These are phyloP conservation scores for Hypanus sabinus DNA, from an alignment of 2,113 vertebrate genomes.

Conservation along the genomic window DNA sequence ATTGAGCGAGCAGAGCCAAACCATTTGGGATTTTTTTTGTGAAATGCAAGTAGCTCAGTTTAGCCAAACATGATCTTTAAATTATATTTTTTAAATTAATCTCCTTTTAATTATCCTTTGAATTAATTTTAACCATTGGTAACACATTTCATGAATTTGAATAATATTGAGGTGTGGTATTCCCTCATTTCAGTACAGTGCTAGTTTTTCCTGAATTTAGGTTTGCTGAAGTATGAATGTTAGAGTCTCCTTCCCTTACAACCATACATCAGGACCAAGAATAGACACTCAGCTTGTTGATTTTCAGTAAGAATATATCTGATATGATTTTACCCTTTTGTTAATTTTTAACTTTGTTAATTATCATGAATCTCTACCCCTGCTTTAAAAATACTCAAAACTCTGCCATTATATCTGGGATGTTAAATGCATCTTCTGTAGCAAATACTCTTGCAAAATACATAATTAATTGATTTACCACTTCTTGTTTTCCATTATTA, in stretches of 20 bases:
- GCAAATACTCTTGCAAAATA: too few relatives aligned
- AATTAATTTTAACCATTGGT: not conserved
- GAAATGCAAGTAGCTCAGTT: not conserved
- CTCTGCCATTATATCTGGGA: too few relatives aligned
- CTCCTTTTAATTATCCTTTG: not conserved
- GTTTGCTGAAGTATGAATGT: not conserved
- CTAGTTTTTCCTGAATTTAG: not conserved
- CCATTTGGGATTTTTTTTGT: not conserved
- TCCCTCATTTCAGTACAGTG: not conserved
- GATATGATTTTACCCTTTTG: too few relatives aligned
- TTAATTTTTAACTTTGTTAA: too few relatives aligned
- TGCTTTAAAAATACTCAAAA: too few relatives aligned
- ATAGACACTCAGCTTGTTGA: too few relatives aligned
- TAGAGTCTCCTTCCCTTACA: not conserved
- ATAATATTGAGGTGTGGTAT: not conserved
- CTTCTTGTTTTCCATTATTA: too few relatives aligned
- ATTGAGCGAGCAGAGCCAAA: not conserved
- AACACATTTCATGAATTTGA: not conserved
- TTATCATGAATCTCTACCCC: too few relatives aligned
- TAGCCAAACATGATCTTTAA: not conserved
- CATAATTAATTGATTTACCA: too few relatives aligned
- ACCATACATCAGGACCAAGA: too few relatives aligned
- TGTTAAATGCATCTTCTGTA: too few relatives aligned
- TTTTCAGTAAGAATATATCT: too few relatives aligned
- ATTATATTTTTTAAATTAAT: not conserved